A percentile compares a stretch with the other conserved stretches of the same genome.
Conservation (phyloP, 2,888 invertebrate genomes). For the Thera obeliscata region DNA sequence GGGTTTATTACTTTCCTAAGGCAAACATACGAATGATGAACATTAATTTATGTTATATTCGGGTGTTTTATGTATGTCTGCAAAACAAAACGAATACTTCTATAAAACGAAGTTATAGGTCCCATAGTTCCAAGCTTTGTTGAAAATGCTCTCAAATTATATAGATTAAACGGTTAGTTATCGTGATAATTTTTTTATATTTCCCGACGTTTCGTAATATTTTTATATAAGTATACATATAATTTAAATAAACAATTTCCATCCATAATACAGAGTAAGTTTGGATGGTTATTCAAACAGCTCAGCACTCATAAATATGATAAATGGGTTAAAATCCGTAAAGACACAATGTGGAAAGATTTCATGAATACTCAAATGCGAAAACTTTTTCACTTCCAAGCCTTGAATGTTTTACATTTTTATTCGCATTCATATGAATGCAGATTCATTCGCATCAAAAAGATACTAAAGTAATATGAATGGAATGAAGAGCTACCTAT, state of each 20-base stretch:
- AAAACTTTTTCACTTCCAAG: constrained; percentile 23
- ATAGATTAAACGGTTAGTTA: no score
- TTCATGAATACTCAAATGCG: constrained; percentile 28
- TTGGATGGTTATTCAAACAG: neutral
- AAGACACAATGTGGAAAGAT: constrained; percentile 25
- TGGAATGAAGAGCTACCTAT: constrained; percentile 1
- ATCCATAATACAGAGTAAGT: neutral
- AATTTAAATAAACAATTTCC: constrained; percentile 1
- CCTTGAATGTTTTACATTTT: constrained; percentile 21
- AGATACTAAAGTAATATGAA: constrained; percentile 19
- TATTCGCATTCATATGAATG: constrained; percentile 30
- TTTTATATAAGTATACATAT: no score
- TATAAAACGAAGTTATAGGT: no score
- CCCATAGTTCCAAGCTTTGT: no score
- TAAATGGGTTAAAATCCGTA: constrained; percentile 22
- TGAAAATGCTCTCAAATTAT: no score
- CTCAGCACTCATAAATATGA: constrained; percentile 20
- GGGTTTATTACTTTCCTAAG: no score
- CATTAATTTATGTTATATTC: no score
- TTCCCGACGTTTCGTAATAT: no score
- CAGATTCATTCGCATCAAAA: constrained; percentile 35
- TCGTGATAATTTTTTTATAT: no score
- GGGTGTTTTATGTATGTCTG: no score
- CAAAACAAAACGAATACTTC: no score
- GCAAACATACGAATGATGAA: no score